Base-by-base conservation (phyloP, 64 coral and sea anemone species). In the Hydrozoanthus tunicans region DNA sequence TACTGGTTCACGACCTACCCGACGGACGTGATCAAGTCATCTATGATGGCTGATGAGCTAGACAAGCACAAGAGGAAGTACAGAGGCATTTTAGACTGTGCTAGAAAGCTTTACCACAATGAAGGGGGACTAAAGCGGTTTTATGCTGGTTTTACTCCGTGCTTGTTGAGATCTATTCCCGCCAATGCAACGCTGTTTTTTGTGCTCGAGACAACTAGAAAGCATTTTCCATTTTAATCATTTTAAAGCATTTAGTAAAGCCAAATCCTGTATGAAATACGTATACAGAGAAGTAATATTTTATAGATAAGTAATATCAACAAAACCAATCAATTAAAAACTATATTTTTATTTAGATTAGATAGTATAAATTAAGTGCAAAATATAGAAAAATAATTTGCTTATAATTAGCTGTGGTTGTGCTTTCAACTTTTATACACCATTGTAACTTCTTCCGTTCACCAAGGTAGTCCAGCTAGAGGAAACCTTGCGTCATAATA, bases 1-100 rank as follows among this genome's bases (percentile, higher is more conserved):
- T 96, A 96, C 67, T 96, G 95, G 95, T 96, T 96, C 60, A 79
- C 93, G 3, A 96, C 92, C 20, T 96, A 96, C 17, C 95, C 95
- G 6, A 96, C 95, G 64, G 95, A 96, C 83, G 92, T 96, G 11
- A 90, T 96, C 13, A 96, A 96, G 77, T 96, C 95, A 7, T 89
- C 95, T 9, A 94, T 96, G 95, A 90, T 91, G 81, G 95, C 95
- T 4, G 95, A 96, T 82, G 92, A 96, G 26, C 90, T 85, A 24
- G 53, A 78, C 56, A 91, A 89, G 24, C 73, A 62, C 51, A 93
- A 89, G 11, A 93, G 95, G 64, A 93, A 91, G 26, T 96, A 81
- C 56, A 82, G 66, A 72, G 84, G 92, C 67, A 91, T 93, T 68
- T 74, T 73, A 81, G 92, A 96, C 71, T 96, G 95, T 84, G 79